A percentile compares a stretch with the other conserved stretches of the same genome.
Evolutionary conservation across 2,113 vertebrate genomes (phyloP).

Genomic region (Macquaria ambigua): DNA sequence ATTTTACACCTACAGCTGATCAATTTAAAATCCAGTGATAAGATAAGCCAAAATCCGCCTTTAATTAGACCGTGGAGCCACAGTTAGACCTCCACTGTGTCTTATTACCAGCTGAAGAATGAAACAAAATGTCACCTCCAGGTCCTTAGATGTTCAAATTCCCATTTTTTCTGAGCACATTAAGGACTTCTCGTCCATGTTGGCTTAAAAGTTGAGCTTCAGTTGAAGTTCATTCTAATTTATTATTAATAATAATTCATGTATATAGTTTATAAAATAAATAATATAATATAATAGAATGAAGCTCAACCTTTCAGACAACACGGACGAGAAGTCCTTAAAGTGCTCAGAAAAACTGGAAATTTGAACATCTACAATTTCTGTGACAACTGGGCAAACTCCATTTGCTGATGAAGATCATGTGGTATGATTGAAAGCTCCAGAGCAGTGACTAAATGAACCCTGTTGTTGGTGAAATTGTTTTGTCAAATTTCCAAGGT

Average conservation of each 20-base stretch:
- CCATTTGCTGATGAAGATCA: background rate
- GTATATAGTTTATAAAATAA: background rate
- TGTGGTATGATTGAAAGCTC: background rate
- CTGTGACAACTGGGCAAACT: background rate
- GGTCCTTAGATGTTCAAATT: background rate
- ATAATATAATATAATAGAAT: background rate
- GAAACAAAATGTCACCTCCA: background rate
- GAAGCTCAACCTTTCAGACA: background rate
- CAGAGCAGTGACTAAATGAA: background rate
- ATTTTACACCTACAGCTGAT: constrained; percentile 11
- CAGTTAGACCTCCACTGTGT: background rate
- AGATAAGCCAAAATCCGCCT: constrained; percentile 37
- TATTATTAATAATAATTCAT: background rate
- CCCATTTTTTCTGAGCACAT: background rate
- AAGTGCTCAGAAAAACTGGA: background rate
- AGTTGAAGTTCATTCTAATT: background rate
- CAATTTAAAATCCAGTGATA: constrained; percentile 37
- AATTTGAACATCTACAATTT: background rate
- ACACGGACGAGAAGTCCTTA: background rate
- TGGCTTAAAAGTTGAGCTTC: background rate
- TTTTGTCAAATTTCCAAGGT: constrained; percentile 19
- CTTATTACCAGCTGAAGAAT: background rate
- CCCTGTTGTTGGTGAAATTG: background rate
- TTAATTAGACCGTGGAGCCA: background rate
- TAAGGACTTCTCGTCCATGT: background rate